Evolutionary conservation across 2,797 vertebrate genomes (phyloP).

Genomic region (Chiloscyllium punctatum): DNA sequence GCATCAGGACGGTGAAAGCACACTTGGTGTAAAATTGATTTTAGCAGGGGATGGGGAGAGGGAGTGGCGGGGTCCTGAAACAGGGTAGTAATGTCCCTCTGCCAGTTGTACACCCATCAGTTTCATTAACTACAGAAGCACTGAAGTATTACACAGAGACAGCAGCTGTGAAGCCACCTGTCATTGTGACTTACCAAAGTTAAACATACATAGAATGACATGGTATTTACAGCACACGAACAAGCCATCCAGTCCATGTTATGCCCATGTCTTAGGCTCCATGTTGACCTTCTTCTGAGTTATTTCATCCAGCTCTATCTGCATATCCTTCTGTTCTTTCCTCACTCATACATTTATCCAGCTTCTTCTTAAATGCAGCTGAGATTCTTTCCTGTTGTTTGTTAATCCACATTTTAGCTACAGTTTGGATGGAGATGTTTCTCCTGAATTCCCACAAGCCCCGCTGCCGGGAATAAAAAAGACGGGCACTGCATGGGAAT

Average conservation of each 20-base stretch:
- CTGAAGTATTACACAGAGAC: background rate
- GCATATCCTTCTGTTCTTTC: background rate
- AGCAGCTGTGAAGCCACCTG: background rate
- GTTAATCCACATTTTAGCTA: background rate
- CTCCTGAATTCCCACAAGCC: background rate
- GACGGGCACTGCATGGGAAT: background rate
- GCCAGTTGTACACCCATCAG: background rate
- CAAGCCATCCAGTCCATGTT: background rate
- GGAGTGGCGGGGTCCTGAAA: too few species aligned
- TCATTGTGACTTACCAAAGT: background rate
- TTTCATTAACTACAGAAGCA: too few species aligned
- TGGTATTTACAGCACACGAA: background rate
- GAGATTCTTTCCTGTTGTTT: background rate
- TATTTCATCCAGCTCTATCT: background rate
- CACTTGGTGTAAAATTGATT: background rate
- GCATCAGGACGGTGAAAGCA: background rate
- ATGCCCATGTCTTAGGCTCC: background rate
- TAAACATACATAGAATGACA: background rate
- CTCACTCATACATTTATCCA: background rate
- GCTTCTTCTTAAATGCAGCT: background rate
- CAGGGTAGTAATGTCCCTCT: too few species aligned
- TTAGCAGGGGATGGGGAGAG: background rate
- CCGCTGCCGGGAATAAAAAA: background rate
- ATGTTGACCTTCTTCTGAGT: background rate
- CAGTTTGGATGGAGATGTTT: background rate